Percentiles rank a stretch among this genome's conserved stretches.
phyloP scores from a whole-genome alignment of 35 echinoderm and acorn worm genomes.

The Lytechinus variegatus region DNA sequence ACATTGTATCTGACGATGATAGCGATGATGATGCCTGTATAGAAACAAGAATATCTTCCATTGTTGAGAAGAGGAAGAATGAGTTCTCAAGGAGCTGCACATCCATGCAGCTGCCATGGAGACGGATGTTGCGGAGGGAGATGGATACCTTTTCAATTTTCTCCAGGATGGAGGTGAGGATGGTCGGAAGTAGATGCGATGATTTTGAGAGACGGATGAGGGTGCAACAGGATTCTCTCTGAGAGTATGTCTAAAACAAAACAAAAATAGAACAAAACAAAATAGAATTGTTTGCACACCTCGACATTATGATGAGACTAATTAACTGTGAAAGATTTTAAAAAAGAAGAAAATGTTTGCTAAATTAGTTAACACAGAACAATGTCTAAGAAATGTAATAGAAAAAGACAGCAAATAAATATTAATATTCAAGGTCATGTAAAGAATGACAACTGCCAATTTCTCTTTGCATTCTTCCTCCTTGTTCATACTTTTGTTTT shows the following conservation, averaged over 20 bases:
- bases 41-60: constrained; percentile 66
- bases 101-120: constrained; percentile 38
- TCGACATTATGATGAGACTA: not conserved
- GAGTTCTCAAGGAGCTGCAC: constrained; percentile 55
- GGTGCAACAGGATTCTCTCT: constrained; percentile 39
- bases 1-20: not conserved
- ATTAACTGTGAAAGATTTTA: not conserved
- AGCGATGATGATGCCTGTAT: not conserved
- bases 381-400: no score
- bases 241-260: not conserved
- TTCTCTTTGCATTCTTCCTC: no score
- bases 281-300: not conserved
- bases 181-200: not conserved
- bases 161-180: constrained; percentile 22
- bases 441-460: no score
- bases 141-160: constrained; percentile 45
- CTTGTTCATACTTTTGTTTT: no score
- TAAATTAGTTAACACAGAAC: no score
- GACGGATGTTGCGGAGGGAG: constrained; percentile 31
- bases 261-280: not conserved
- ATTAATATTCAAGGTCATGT: no score
- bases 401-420: no score
- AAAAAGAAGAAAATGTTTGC: no score
- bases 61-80: constrained; percentile 57
- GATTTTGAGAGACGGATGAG: constrained; percentile 4